These are phyloP conservation scores for Tetramorium parvispinum DNA, from an alignment of 1,140 invertebrate genomes.

Conservation along the genomic window DNA sequence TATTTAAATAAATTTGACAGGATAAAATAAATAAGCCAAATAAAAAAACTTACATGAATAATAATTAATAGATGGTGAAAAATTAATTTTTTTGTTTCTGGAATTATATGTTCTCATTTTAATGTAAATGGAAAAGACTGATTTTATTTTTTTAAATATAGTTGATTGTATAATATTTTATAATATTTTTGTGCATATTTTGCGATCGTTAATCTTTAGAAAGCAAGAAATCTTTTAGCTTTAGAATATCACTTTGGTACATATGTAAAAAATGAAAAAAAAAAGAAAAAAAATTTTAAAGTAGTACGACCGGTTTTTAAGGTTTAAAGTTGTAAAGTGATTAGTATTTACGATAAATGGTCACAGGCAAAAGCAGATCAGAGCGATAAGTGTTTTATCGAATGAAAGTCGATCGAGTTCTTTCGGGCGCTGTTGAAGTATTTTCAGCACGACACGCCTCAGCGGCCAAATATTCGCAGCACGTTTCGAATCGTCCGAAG, in stretches of 20 bases:
- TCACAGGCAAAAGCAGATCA: not conserved
- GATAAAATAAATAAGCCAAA: not conserved
- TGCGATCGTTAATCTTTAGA: not conserved
- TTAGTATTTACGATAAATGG: not conserved
- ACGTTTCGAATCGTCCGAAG: constrained; percentile 54
- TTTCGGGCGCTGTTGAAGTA: not conserved
- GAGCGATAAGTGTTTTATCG: constrained; percentile 43
- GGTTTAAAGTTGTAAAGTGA: not conserved
- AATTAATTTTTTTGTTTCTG: not conserved
- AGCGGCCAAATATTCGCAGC: constrained; percentile 46
- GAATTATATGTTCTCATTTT: not conserved
- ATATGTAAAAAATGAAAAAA: not conserved
- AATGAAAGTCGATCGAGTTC: constrained; percentile 18
- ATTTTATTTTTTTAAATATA: not conserved
- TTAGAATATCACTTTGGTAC: not conserved
- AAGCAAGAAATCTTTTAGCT: not conserved
- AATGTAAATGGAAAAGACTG: not conserved
- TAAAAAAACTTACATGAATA: not conserved
- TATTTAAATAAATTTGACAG: not conserved
- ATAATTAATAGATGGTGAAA: not conserved
- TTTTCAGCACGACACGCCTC: constrained; percentile 42
- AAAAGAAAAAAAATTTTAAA: not conserved
- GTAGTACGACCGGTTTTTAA: not conserved
- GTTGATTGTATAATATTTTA: not conserved
- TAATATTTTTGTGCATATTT: not conserved